These are phyloP conservation scores for Drosophila ezoana DNA, from an alignment of 2,888 invertebrate genomes.

Conservation along the genomic window DNA sequence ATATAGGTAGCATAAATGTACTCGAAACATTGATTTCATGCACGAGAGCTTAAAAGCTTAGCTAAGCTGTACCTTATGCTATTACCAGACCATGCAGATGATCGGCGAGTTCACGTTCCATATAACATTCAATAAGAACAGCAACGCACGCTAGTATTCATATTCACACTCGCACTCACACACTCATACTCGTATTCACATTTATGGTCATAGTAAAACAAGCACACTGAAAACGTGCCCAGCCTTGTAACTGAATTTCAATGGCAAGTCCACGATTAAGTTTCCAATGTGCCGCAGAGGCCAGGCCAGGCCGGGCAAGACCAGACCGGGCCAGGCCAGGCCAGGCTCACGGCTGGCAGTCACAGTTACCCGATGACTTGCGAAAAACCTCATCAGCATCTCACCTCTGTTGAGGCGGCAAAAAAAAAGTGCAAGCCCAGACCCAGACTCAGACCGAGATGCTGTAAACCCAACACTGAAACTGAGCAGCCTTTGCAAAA, in stretches of 20 bases:
- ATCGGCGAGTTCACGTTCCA: conserved; percentile 47
- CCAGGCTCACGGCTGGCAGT: conserved; percentile 58
- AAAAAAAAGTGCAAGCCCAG: conserved; percentile 70
- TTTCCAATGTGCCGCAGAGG: conserved; percentile 71
- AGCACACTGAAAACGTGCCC: conserved; percentile 67
- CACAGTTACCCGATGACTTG: conserved; percentile 83
- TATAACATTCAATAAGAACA: conserved; percentile 63
- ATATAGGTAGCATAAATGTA: not conserved
- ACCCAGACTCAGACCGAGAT: conserved; percentile 56
- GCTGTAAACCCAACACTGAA: conserved; percentile 56
- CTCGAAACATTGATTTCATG: conserved; percentile 70
- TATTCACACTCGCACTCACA: conserved; percentile 18
- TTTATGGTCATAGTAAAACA: conserved; percentile 40
- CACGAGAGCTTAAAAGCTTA: conserved; percentile 50
- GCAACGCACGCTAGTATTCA: conserved; percentile 10
- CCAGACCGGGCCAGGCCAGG: conserved; percentile 24
- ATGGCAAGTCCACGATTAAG: conserved; percentile 81
- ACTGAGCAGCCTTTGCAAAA: conserved; percentile 56
- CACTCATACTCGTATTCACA: conserved; percentile 20
- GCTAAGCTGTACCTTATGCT: conserved; percentile 11
- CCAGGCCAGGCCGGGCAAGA: conserved; percentile 34
- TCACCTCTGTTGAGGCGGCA: conserved; percentile 38
- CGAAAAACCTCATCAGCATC: conserved; percentile 76
- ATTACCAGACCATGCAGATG: conserved; percentile 37
- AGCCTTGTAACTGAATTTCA: conserved; percentile 81